Percentiles rank a stretch among this genome's conserved stretches.
phyloP scores from a whole-genome alignment of 2,797 vertebrate species.

The Onychomys arenicola region DNA sequence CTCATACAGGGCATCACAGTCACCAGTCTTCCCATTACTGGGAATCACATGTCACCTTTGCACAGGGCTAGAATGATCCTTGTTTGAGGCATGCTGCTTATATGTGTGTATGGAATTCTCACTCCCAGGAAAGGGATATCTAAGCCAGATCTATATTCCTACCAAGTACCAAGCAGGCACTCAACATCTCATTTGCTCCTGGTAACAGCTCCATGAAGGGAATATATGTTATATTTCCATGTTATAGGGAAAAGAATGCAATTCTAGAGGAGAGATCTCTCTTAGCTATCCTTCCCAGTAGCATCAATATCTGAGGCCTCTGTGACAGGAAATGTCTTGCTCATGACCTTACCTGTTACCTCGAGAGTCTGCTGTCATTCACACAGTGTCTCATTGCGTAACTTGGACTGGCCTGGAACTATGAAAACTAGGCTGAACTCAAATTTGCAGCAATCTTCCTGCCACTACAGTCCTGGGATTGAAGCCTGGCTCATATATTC shows the following conservation, averaged over 20 bases:
- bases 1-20: no score
- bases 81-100: not conserved
- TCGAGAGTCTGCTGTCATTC: not conserved
- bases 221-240: not conserved
- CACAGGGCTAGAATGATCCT: not conserved
- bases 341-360: not conserved
- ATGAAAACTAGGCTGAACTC: not conserved
- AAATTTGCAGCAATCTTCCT: not conserved
- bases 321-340: not conserved
- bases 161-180: not conserved
- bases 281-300: not conserved
- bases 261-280: not conserved
- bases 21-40: not conserved
- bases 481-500: not conserved
- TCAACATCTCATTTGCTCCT: not conserved
- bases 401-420: not conserved
- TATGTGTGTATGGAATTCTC: not conserved
- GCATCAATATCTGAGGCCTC: not conserved
- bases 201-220: fast-evolving
- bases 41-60: not conserved
- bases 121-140: not conserved
- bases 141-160: not conserved
- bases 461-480: not conserved
- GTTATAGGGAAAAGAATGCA: not conserved
- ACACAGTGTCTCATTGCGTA: not conserved